A percentile compares a stretch with the other conserved stretches of the same genome.
Conservation (phyloP, 2,797 vertebrate genomes). For the Threskiornis aethiopicus region DNA sequence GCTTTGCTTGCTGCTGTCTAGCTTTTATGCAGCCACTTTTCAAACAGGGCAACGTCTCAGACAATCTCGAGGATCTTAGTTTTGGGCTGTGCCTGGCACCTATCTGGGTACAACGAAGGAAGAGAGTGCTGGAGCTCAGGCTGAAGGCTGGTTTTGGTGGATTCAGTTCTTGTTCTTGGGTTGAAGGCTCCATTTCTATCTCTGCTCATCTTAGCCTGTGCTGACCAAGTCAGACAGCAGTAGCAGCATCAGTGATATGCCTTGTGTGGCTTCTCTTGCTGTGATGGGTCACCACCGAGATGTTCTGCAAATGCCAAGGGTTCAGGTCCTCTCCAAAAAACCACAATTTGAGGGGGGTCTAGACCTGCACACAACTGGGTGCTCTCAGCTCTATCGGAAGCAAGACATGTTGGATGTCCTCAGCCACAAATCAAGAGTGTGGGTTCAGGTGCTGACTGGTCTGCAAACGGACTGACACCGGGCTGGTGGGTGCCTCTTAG, state of each 20-base stretch:
- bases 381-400: not conserved
- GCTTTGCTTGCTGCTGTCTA: not conserved
- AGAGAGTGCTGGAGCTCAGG: not conserved
- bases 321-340: not conserved
- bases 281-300: not conserved
- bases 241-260: not conserved
- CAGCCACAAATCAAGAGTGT: not conserved
- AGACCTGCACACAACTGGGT: not conserved
- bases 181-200: not conserved
- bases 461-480: not conserved
- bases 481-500: not conserved
- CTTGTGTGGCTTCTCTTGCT: not conserved
- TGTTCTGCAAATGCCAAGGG: not conserved
- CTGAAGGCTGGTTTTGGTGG: not conserved
- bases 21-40: not conserved
- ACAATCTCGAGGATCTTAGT: not conserved
- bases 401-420: not conserved
- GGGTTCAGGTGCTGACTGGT: not conserved
- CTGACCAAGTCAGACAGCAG: not conserved
- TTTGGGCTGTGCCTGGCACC: not conserved
- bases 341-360: not conserved
- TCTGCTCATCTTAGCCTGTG: not conserved
- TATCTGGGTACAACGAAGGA: fast-evolving
- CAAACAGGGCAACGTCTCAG: not conserved
- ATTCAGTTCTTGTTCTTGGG: not conserved